These are phyloP conservation scores for Eremobia ochroleuca DNA, from an alignment of 2,888 invertebrate species.

Conservation along the genomic window DNA sequence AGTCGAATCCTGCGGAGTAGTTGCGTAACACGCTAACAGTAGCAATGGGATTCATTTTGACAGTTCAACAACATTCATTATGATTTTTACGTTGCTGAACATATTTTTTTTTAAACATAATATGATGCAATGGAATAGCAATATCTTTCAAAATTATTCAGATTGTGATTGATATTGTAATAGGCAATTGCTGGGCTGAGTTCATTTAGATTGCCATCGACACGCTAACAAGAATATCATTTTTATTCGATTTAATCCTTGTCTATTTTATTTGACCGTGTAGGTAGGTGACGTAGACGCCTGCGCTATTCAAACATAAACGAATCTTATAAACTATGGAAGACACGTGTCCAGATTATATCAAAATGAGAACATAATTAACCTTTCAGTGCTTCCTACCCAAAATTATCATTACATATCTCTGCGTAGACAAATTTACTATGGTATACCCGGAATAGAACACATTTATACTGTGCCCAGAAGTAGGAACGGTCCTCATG, in stretches of 20 bases:
- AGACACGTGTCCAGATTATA: slow-evolving; percentile 22
- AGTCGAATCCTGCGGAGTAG: no score
- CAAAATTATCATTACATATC: slow-evolving; percentile 53
- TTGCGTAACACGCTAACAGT: no score
- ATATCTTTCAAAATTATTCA: no score
- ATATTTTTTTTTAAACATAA: no score
- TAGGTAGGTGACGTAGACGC: no score
- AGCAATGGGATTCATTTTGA: no score
- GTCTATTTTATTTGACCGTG: background rate
- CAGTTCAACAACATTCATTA: no score
- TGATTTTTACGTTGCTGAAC: no score
- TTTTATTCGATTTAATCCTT: background rate
- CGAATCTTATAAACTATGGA: background rate
- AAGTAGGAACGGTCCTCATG: slow-evolving; percentile 42
- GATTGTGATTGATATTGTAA: no score
- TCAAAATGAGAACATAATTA: slow-evolving; percentile 42
- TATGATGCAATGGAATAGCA: no score
- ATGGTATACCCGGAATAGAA: slow-evolving; percentile 51
- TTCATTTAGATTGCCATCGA: no score
- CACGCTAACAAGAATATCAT: background rate
- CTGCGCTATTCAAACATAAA: background rate
- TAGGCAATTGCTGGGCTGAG: no score
- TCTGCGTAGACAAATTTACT: slow-evolving; percentile 63
- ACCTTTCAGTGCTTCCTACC: slow-evolving; percentile 35
- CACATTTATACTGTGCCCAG: slow-evolving; percentile 59